phyloP scores from a whole-genome alignment of 2,797 vertebrate genomes.

The Thunnus albacares region DNA sequence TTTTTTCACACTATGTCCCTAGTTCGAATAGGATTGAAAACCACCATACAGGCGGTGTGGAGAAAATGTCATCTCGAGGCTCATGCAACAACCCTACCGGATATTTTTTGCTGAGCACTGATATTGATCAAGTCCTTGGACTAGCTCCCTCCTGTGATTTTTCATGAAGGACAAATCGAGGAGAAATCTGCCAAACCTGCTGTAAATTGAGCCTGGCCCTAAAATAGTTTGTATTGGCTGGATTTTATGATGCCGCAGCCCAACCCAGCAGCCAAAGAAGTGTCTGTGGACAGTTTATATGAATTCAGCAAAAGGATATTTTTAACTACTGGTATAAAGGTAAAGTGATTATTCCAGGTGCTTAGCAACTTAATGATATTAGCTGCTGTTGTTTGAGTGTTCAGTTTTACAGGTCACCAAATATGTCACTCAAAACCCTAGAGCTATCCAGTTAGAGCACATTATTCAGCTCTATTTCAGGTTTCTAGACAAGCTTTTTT shows the following conservation, averaged over 20 bases:
- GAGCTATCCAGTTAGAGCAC: conserved; percentile 1
- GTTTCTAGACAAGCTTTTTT: conserved; percentile 9
- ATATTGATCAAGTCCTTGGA: not conserved
- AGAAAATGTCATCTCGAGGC: not conserved
- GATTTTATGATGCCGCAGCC: not conserved
- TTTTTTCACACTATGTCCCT: no score
- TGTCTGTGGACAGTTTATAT: not conserved
- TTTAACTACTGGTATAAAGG: not conserved
- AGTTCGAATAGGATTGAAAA: no score
- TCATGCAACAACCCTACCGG: not conserved
- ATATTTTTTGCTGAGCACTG: not conserved
- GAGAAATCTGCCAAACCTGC: not conserved
- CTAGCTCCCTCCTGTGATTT: not conserved
- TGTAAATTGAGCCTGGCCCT: conserved; percentile 3
- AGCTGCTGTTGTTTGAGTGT: conserved; percentile 25
- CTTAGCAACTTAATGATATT: not conserved
- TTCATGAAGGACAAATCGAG: not conserved
- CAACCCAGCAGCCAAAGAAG: conserved; percentile 6
- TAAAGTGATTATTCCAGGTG: conserved; percentile 17
- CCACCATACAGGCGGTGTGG: no score
- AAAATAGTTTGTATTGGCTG: conserved; percentile 5
- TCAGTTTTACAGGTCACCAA: conserved; percentile 2
- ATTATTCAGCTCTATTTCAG: conserved; percentile 5
- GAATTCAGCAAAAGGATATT: not conserved
- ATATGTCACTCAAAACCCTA: not conserved